Percentiles rank a stretch among this genome's conserved stretches.
Conservation (phyloP, 2,113 vertebrate genomes). For the Zapornia atra region DNA sequence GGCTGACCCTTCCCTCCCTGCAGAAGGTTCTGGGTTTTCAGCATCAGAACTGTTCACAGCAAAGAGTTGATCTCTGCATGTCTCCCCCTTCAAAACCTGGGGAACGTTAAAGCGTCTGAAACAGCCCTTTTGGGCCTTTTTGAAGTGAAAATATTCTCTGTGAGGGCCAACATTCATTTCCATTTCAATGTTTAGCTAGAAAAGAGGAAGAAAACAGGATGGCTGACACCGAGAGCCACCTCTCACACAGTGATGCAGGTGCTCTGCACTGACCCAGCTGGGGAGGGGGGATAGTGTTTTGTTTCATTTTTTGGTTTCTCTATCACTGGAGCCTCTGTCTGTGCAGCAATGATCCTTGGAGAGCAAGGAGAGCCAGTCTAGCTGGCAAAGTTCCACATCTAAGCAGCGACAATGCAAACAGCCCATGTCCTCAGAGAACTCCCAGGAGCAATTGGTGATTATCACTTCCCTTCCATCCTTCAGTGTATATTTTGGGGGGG, state of each 20-base stretch:
- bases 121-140: neutral
- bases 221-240: neutral
- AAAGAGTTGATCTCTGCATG: neutral
- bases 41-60: neutral
- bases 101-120: neutral
- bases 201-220: neutral
- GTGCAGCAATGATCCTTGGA: neutral
- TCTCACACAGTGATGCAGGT: accelerated
- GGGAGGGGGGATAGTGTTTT: neutral
- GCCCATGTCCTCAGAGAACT: neutral
- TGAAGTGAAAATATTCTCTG: neutral
- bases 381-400: neutral
- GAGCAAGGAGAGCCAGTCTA: neutral
- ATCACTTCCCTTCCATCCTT: neutral
- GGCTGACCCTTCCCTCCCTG: neutral
- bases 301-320: neutral
- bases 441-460: neutral
- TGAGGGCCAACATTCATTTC: neutral
- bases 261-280: neutral
- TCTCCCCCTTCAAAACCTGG: neutral
- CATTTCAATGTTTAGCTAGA: neutral
- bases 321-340: neutral
- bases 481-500: neutral
- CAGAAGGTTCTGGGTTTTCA: accelerated
- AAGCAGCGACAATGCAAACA: neutral